Conservation (phyloP, 1,140 invertebrate species). For the Nixonia krombeini region DNA sequence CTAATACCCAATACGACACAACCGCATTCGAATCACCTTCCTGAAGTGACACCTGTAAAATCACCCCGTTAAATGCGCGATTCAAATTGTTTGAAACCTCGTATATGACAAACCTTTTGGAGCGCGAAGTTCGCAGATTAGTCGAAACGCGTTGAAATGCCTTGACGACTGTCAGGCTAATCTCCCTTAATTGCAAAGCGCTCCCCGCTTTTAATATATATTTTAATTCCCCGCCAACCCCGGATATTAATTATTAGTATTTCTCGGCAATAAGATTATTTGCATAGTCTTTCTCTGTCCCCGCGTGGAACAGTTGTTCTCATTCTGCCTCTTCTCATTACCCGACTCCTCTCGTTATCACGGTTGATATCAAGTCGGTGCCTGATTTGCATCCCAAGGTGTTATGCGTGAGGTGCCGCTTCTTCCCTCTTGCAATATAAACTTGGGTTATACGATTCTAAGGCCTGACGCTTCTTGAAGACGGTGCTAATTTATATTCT, state of each 20-base stretch:
- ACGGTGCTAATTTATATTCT: constrained; percentile 56
- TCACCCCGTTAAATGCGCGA: no score
- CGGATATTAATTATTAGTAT: background rate
- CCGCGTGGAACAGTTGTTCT: constrained; percentile 1
- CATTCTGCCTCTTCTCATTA: constrained; percentile 20
- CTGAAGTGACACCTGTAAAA: no score
- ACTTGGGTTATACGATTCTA: constrained; percentile 46
- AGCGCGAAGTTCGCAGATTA: no score
- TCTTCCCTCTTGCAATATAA: constrained; percentile 31
- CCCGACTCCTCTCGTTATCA: constrained; percentile 15
- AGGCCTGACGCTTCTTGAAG: constrained; percentile 31
- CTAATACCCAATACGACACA: no score
- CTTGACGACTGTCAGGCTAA: no score
- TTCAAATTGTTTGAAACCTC: no score
- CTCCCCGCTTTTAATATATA: constrained; percentile 5
- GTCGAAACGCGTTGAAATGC: no score
- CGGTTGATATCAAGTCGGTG: constrained; percentile 43
- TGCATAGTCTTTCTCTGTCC: background rate
- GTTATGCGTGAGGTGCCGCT: constrained; percentile 36
- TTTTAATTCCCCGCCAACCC: background rate
- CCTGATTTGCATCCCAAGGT: constrained; percentile 51
- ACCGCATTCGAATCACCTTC: no score
- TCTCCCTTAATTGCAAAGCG: no score
- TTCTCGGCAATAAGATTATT: background rate
- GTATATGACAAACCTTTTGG: no score